Base-by-base conservation (phyloP, 2,797 vertebrate genomes). In the Psittacula derbiana region DNA sequence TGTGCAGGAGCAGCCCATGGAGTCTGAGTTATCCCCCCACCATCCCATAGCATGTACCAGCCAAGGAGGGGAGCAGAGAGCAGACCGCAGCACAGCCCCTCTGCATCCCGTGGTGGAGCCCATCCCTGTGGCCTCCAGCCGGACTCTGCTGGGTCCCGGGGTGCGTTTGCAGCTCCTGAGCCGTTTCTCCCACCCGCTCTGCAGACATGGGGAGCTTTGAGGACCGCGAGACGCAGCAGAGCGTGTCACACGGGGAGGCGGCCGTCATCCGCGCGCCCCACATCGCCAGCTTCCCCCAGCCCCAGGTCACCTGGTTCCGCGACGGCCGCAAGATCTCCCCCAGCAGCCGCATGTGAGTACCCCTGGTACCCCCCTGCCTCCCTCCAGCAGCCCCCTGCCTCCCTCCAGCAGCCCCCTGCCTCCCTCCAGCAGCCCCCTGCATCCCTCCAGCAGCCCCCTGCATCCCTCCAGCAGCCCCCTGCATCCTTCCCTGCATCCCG, bases 201-300 rank as follows among this genome's bases (percentile, higher is more conserved):
- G 40, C 94, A 99, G 99, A 99, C 94, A 99, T 99, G 99, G 99
- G 99, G n/a, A 99, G 98, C 97, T 99, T 99, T 6, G 99, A 99
- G 95, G 99, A 99, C 83, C 97, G 98, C 0, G 99, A 99, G 95
- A 97, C 98, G 8, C 88, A 90, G 83, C 98, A 99, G 97, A 98
- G 98, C 0, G 98, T 99, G 82, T 99, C 99, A 36, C 99, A 99
- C 14, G 99, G 99, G 11, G 98, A 99, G 79, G 99, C 99, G 0
- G 99, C 99, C 0, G 98, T 99, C 18, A 97, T 99, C 94, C 97
- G 47, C 0, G 99, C 99, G 0, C 99, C 99, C 0, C 98, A 92
- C 94, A 99, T 99, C 55, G 98, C 98, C 97, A 99, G 99, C 97
- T 99, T 99, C 94, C 99, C 99, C 13, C 98, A 98, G 79, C 99